These are phyloP conservation scores for Hydroisotoma schaefferi DNA, from an alignment of 2,888 invertebrate genomes.

Conservation along the genomic window DNA sequence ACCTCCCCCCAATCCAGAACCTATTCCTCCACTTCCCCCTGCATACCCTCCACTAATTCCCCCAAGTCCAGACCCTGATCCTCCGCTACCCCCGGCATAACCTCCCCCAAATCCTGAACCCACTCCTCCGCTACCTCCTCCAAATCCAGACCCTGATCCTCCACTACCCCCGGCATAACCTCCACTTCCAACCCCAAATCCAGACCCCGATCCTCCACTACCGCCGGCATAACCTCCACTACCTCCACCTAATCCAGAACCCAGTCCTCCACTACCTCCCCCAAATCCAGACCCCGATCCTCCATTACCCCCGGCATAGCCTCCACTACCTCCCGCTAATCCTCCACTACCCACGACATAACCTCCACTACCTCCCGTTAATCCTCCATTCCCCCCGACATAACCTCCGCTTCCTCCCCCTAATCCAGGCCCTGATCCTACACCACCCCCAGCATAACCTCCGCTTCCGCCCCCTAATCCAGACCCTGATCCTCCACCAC, in stretches of 20 bases:
- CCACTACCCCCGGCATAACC: neutral
- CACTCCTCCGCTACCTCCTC: neutral
- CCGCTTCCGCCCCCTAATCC: neutral
- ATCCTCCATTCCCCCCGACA: neutral
- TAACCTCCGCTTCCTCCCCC: neutral
- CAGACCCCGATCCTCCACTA: slow-evolving; percentile 6
- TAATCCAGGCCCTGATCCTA: neutral
- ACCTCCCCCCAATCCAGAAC: neutral
- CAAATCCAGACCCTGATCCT: neutral
- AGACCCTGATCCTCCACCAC: neutral
- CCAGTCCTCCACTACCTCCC: neutral
- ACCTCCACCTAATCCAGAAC: neutral
- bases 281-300: neutral
- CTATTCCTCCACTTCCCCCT: slow-evolving; percentile 3
- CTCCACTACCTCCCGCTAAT: neutral
- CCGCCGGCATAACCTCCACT: neutral
- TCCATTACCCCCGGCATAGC: neutral
- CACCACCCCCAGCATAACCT: neutral
- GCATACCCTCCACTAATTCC: neutral
- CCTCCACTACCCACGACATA: neutral
- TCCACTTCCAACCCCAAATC: neutral
- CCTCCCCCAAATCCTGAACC: neutral
- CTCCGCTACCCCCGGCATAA: neutral
- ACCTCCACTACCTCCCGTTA: neutral
- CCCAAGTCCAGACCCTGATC: neutral